A percentile compares a stretch with the other conserved stretches of the same genome.
Conservation (phyloP, 2,888 invertebrate genomes). For the Caenorhabditis sp. region DNA sequence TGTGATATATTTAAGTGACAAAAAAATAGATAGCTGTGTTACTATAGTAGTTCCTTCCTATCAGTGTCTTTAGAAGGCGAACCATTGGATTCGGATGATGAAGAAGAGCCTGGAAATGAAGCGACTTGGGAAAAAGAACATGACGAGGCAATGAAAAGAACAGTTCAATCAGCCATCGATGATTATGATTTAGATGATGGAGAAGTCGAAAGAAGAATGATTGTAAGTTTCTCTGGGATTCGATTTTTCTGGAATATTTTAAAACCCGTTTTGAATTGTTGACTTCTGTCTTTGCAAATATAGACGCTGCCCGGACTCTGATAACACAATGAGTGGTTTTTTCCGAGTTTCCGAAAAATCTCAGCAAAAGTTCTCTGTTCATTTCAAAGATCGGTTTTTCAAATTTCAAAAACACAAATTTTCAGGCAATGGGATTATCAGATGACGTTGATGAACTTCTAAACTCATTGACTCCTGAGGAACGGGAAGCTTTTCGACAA, state of each 20-base stretch:
- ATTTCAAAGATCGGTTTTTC: too few species aligned
- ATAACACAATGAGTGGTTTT: too few species aligned
- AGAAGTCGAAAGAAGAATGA: slow-evolving; percentile 39
- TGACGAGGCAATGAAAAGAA: slow-evolving; percentile 45
- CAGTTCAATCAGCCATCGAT: slow-evolving; percentile 41
- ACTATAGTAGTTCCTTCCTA: too few species aligned
- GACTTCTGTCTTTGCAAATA: too few species aligned
- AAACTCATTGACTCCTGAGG: slow-evolving; percentile 46
- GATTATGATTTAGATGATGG: slow-evolving; percentile 53
- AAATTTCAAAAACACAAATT: too few species aligned
- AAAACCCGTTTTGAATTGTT: too few species aligned
- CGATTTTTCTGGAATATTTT: too few species aligned
- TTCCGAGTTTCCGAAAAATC: too few species aligned
- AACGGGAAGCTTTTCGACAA: slow-evolving; percentile 44
- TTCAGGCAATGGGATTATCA: slow-evolving; percentile 46
- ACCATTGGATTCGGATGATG: slow-evolving; percentile 64
- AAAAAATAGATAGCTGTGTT: too few species aligned
- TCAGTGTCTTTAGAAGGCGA: slow-evolving; percentile 50
- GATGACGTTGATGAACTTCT: slow-evolving; percentile 49
- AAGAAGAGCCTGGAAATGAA: slow-evolving; percentile 30
- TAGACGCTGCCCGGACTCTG: too few species aligned
- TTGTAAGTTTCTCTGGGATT: background rate
- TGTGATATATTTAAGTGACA: too few species aligned
- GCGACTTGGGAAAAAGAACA: slow-evolving; percentile 17
- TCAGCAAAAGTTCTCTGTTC: too few species aligned